phyloP scores from a whole-genome alignment of 2,888 invertebrate genomes.

The Dynastes hyllus region DNA sequence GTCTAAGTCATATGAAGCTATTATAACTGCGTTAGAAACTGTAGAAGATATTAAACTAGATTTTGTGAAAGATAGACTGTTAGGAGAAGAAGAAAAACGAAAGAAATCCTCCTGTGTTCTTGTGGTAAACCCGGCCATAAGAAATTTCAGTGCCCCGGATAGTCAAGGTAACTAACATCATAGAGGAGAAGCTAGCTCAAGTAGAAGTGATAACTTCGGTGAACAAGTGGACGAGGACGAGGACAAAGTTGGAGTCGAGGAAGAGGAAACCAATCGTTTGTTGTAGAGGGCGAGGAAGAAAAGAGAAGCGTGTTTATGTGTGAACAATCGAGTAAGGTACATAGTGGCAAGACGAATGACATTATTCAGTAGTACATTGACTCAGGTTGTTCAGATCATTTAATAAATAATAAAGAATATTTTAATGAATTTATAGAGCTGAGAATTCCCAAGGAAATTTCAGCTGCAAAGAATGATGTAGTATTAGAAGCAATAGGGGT shows the following conservation, averaged over 20 bases:
- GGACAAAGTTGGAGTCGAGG: background rate
- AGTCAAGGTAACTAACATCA: too few species aligned
- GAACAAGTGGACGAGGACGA: too few species aligned
- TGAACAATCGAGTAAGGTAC: background rate
- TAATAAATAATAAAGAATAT: slow-evolving; percentile 11
- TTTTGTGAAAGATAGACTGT: too few species aligned
- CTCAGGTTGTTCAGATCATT: slow-evolving; percentile 3
- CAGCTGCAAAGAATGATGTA: background rate
- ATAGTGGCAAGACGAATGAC: background rate
- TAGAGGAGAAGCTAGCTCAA: too few species aligned
- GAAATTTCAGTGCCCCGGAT: too few species aligned
- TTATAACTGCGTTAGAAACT: too few species aligned
- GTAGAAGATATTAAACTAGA: too few species aligned
- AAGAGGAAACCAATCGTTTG: background rate
- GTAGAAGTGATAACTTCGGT: too few species aligned
- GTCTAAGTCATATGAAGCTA: too few species aligned
- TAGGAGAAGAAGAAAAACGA: too few species aligned
- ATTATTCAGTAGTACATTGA: background rate
- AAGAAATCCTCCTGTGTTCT: too few species aligned
- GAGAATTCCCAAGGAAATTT: background rate
- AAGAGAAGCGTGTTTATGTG: background rate
- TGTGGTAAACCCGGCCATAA: too few species aligned
- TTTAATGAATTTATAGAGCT: background rate
- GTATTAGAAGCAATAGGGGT: background rate
- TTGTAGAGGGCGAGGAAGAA: background rate